Evolutionary conservation across 1,140 invertebrate genomes (phyloP).

Genomic region (Drosophila oshimai): DNA sequence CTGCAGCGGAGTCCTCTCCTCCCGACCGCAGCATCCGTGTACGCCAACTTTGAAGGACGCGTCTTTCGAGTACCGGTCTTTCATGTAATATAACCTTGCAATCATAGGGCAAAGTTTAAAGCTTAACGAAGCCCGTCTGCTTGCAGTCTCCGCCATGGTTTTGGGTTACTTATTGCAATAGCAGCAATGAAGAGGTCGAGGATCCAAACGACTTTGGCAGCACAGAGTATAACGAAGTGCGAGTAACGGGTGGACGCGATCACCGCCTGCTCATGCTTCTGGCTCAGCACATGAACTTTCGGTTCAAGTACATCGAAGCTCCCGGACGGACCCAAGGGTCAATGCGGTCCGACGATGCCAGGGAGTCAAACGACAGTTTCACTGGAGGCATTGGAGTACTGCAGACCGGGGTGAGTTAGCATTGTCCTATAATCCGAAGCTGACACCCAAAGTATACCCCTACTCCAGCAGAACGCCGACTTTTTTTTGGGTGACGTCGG

Average conservation of each 20-base stretch:
- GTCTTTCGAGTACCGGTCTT: conserved; percentile 87
- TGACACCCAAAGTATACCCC: too few relatives aligned
- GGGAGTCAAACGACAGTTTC: conserved; percentile 85
- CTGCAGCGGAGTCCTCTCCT: conserved; percentile 86
- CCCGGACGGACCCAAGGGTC: conserved; percentile 87
- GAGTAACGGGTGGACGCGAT: conserved; percentile 87
- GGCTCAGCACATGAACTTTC: conserved; percentile 87
- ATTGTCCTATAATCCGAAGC: not conserved
- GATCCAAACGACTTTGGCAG: not conserved
- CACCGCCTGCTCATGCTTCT: conserved; percentile 86
- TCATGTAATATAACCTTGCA: conserved; percentile 85
- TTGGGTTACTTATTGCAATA: conserved; percentile 85
- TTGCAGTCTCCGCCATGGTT: conserved; percentile 89
- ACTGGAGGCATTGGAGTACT: conserved; percentile 88
- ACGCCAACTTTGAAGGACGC: conserved; percentile 86
- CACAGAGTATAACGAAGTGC: conserved; percentile 83
- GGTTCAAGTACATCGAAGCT: conserved; percentile 87
- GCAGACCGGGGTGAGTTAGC: conserved; percentile 86
- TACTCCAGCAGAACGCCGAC: conserved; percentile 85
- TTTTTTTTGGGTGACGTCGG: conserved; percentile 88
- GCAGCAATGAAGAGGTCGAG: conserved; percentile 6
- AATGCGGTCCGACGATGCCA: conserved; percentile 82
- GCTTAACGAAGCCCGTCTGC: not conserved
- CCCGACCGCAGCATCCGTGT: conserved; percentile 85
- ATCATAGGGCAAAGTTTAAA: too few relatives aligned